A percentile compares a stretch with the other conserved stretches of the same genome.
phyloP scores from a whole-genome alignment of 2,113 vertebrate species.

The Podarcis raffonei region DNA sequence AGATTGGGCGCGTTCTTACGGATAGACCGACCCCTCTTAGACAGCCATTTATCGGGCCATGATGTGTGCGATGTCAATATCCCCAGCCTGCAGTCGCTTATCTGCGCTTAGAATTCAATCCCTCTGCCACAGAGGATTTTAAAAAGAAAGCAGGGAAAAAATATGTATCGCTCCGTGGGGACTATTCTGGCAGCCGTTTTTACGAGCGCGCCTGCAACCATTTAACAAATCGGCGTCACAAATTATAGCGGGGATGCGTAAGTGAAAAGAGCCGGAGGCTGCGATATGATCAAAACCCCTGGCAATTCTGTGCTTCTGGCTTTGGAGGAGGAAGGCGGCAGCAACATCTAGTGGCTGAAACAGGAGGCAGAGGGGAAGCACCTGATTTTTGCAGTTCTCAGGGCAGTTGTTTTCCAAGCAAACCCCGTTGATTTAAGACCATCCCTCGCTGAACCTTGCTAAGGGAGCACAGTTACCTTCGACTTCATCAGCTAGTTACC shows the following conservation, averaged over 20 bases:
- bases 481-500: too few species aligned
- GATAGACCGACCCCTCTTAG: too few species aligned
- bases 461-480: too few species aligned
- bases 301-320: not conserved
- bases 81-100: too few species aligned
- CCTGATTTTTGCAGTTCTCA: not conserved
- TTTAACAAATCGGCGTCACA: not conserved
- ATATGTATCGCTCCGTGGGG: not conserved
- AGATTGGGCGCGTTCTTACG: too few species aligned
- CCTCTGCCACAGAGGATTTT: too few species aligned
- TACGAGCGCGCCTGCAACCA: not conserved
- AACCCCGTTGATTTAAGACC: not conserved
- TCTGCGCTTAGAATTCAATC: too few species aligned
- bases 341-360: rapidly evolving
- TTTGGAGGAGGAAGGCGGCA: not conserved
- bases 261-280: not conserved
- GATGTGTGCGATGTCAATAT: too few species aligned
- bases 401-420: not conserved
- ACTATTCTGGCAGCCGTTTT: not conserved
- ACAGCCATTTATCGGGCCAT: too few species aligned
- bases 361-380: rapidly evolving
- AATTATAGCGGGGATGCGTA: too few species aligned
- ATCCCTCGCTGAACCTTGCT: not conserved
- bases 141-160: too few species aligned
- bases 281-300: too few species aligned